These are phyloP conservation scores for Gambusia holbrooki DNA, from an alignment of 2,113 vertebrate species.

Conservation along the genomic window DNA sequence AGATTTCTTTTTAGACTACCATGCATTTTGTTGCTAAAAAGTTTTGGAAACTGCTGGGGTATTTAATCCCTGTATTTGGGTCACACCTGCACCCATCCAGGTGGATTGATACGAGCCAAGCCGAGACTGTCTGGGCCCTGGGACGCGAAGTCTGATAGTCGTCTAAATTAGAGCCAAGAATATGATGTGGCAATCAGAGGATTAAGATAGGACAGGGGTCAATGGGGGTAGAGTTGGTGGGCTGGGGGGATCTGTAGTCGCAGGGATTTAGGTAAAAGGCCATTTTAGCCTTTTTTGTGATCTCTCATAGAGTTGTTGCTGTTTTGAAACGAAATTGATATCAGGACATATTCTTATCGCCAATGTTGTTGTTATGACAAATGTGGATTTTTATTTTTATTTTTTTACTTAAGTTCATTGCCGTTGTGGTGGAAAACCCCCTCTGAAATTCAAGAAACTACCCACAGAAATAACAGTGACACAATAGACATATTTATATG, in stretches of 20 bases:
- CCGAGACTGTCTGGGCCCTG: slow-evolving; percentile 37
- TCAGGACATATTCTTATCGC: slow-evolving; percentile 1
- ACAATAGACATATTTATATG: not conserved
- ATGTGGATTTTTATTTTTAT: not conserved
- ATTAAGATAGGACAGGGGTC: slow-evolving; percentile 74
- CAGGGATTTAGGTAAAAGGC: slow-evolving; percentile 45
- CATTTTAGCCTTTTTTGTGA: slow-evolving; percentile 27
- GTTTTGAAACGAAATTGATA: not conserved
- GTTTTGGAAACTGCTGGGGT: slow-evolving; percentile 47
- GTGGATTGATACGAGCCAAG: slow-evolving; percentile 46
- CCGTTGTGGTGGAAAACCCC: slow-evolving; percentile 26
- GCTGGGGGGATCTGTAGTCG: slow-evolving; percentile 13
- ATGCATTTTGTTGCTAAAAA: slow-evolving; percentile 21
- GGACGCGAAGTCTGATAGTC: slow-evolving; percentile 40
- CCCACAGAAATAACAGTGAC: not conserved
- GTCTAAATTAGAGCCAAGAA: slow-evolving; percentile 65
- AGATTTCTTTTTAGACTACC: not conserved
- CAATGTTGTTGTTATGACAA: slow-evolving; percentile 1
- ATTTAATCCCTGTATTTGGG: slow-evolving; percentile 59
- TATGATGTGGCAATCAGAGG: slow-evolving; percentile 73
- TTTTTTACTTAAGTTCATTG: not conserved
- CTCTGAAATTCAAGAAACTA: slow-evolving; percentile 4
- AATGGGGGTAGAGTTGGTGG: slow-evolving; percentile 36
- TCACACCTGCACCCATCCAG: slow-evolving; percentile 53
- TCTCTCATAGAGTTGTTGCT: not conserved